Percentiles rank a stretch among this genome's conserved stretches.
Conservation (phyloP, 2,113 vertebrate genomes). For the Pedionomus torquatus region DNA sequence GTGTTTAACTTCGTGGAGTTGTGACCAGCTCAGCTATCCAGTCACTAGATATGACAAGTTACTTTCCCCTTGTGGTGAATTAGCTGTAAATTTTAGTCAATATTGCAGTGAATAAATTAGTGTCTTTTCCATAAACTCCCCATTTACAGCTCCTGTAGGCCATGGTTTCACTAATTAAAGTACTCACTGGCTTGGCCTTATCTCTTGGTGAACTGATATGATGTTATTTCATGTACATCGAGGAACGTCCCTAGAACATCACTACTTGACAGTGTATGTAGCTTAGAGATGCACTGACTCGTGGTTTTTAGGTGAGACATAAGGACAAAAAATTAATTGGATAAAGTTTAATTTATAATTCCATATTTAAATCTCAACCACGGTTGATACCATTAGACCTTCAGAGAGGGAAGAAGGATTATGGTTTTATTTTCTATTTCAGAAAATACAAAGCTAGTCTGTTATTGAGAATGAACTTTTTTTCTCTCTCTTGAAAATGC, state of each 20-base stretch:
- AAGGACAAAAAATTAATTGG: not conserved
- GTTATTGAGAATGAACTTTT: not conserved
- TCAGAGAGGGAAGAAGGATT: not conserved
- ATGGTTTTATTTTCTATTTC: not conserved
- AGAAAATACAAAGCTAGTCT: not conserved
- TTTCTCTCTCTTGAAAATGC: not conserved
- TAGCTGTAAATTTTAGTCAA: not conserved
- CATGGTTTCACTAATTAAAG: not conserved
- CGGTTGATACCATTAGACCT: not conserved
- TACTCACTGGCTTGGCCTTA: not conserved
- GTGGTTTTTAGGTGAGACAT: not conserved
- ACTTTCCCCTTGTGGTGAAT: not conserved
- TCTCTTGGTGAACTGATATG: not conserved
- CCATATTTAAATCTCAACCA: not conserved
- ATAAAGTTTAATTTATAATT: not conserved
- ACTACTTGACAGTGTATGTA: not conserved
- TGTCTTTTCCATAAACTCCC: not conserved
- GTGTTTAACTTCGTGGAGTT: not conserved
- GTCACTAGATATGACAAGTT: not conserved
- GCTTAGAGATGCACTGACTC: not conserved
- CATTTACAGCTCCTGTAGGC: not conserved
- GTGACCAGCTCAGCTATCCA: not conserved
- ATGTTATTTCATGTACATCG: not conserved
- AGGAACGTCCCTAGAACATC: not conserved
- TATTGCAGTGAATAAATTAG: not conserved